These are phyloP conservation scores for Caenorhabditis virilis DNA, from an alignment of 2,888 invertebrate genomes.

Conservation along the genomic window DNA sequence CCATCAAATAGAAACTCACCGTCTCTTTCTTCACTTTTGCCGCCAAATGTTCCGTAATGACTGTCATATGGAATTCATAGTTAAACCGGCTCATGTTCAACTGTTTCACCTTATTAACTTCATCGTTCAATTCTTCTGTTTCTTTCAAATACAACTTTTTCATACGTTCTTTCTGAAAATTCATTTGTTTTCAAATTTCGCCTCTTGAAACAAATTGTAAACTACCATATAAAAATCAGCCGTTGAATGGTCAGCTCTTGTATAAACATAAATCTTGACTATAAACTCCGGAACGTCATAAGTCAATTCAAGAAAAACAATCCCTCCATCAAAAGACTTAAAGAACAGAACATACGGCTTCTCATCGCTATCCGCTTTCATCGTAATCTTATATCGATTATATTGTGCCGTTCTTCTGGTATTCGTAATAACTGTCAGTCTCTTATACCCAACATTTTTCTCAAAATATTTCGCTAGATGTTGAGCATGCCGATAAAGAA, in stretches of 20 bases:
- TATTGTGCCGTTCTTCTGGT: conserved; percentile 16
- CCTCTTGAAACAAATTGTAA: neutral
- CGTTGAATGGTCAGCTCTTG: conserved; percentile 19
- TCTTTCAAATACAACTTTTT: conserved; percentile 27
- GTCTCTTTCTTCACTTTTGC: too few species aligned
- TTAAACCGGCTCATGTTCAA: neutral
- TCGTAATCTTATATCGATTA: conserved; percentile 22
- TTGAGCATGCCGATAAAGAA: conserved; percentile 28
- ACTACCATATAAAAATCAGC: conserved; percentile 28
- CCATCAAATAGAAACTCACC: too few species aligned
- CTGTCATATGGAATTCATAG: conserved; percentile 1
- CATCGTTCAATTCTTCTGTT: conserved; percentile 11
- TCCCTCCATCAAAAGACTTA: conserved; percentile 24
- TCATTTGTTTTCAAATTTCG: neutral
- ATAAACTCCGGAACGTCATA: conserved; percentile 26
- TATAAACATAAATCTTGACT: conserved; percentile 23
- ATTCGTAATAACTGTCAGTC: conserved; percentile 10
- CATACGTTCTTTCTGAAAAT: conserved; percentile 12
- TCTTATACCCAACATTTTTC: conserved; percentile 11
- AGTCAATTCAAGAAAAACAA: conserved; percentile 19
- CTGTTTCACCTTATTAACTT: conserved; percentile 9
- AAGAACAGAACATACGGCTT: conserved; percentile 28
- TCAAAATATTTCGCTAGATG: conserved; percentile 19
- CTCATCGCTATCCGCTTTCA: neutral
- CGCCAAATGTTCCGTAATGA: neutral